These are phyloP conservation scores for Clanis bilineata DNA, from an alignment of 2,888 invertebrate genomes.

Conservation along the genomic window DNA sequence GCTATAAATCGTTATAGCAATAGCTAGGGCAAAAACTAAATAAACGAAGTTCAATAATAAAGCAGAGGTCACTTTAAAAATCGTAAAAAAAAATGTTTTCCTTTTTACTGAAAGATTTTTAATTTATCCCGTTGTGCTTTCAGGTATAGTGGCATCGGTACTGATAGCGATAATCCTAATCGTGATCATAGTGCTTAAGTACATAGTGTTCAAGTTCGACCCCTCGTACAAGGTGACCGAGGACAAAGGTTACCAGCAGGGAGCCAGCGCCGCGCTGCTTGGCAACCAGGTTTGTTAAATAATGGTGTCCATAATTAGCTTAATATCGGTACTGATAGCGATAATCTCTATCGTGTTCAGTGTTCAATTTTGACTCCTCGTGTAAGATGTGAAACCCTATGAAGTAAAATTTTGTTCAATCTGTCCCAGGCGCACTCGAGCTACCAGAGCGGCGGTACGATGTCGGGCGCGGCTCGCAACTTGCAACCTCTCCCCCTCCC, in stretches of 20 bases:
- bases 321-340: no score
- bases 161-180: conserved; percentile 95
- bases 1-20: no score
- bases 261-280: conserved; percentile 90
- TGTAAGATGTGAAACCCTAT: no score
- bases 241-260: conserved; percentile 88
- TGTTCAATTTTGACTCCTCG: no score
- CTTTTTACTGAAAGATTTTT: neutral
- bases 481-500: conserved; percentile 72
- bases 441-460: conserved; percentile 71
- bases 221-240: conserved; percentile 97
- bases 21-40: no score
- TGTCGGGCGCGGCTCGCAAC: conserved; percentile 74
- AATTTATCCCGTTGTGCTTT: neutral
- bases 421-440: conserved; percentile 69
- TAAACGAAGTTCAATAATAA: no score
- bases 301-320: no score
- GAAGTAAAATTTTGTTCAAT: no score
- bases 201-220: conserved; percentile 91
- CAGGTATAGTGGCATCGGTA: conserved; percentile 92
- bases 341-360: no score
- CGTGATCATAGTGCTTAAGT: conserved; percentile 94
- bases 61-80: no score
- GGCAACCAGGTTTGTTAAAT: conserved; percentile 79
- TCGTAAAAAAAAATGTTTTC: no score